Evolutionary conservation across 2,888 invertebrate genomes (phyloP), one percentile per base, ranked within the genome.

Genomic region (Diloba caeruleocephala): DNA sequence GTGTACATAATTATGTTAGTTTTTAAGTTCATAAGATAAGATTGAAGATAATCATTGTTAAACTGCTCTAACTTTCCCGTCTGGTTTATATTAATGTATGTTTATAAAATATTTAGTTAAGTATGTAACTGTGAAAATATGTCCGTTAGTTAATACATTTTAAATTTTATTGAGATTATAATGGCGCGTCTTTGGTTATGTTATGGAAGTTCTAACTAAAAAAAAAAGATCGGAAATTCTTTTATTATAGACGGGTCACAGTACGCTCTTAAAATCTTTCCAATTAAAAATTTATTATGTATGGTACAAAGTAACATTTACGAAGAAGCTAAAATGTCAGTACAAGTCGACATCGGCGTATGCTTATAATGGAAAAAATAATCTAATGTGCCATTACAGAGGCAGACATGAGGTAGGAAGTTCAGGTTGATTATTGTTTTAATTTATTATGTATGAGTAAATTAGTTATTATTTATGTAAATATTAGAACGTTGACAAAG

Each of bases 1-100:
- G 65, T 74, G 69, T 75, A 68, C 42, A 71, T 73, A 73, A 59
- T 61, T 61, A 53, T 52, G 49, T 74, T 71, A 70, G 67, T 41
- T 8, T 32, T 25, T 63, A 70, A 60, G 57, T 48, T 21, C 13
- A 14, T 79, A 92, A 91, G 90, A 90, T 84, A 75, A 90, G 91
- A 90, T 92, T 89, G 90, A 92, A 81, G 90, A 78, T 84, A 90
- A 91, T 91, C 91, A 91, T 91, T 87, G 90, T 81, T 78, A 29
- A 74, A 68, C 59, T 68, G 79, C 77, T 79, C 71, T 75, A 66
- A 79, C 54, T 73, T 75, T 71, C 66, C 63, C 65, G 49, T 67
- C 50, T 73, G 50, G 61, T 62, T 66, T 54, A 59, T 54, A 49
- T 42, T 57, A 52, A 72, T 59, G 14, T 73, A 65, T 65, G 64